Evolutionary conservation across 2,888 invertebrate species (phyloP).

Genomic region (Hyppa rectilinea): DNA sequence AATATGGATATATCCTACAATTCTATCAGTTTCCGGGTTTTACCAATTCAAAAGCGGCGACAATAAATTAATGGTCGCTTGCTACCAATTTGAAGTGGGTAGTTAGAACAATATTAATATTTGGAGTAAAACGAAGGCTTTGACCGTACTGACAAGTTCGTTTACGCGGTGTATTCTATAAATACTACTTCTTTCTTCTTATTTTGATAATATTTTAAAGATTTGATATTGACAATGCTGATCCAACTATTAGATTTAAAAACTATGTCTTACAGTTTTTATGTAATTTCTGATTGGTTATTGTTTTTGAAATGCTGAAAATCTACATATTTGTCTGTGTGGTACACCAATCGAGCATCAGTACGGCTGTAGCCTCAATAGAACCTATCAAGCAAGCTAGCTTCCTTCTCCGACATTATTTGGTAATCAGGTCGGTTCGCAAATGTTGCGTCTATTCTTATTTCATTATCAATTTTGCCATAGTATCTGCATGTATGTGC

Average conservation of each 20-base stretch:
- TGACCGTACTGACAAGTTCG: conserved; percentile 17
- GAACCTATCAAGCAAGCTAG: not conserved
- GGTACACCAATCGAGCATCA: conserved; percentile 22
- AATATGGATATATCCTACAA: conserved; percentile 7
- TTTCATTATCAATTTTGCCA: not conserved
- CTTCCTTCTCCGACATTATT: not conserved
- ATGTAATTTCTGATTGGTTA: not conserved
- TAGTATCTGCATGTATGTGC: not conserved
- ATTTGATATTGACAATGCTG: not conserved
- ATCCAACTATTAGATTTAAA: not conserved
- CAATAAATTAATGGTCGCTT: not conserved
- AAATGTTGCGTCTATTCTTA: not conserved
- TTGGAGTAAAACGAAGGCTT: not conserved
- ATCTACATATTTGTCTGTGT: not conserved
- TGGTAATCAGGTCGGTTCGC: not conserved
- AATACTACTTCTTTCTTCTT: not conserved
- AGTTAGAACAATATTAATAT: conserved; percentile 1
- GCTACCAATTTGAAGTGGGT: not conserved
- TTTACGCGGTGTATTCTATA: not conserved
- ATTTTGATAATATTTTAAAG: not conserved
- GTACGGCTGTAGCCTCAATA: conserved; percentile 15
- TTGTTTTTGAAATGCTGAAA: not conserved
- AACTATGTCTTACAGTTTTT: not conserved
- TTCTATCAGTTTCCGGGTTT: not conserved
- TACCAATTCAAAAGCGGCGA: not conserved